Percentiles rank a stretch among this genome's conserved stretches.
Evolutionary conservation across 2,888 invertebrate species (phyloP).

Genomic region (Linyphia triangularis): DNA sequence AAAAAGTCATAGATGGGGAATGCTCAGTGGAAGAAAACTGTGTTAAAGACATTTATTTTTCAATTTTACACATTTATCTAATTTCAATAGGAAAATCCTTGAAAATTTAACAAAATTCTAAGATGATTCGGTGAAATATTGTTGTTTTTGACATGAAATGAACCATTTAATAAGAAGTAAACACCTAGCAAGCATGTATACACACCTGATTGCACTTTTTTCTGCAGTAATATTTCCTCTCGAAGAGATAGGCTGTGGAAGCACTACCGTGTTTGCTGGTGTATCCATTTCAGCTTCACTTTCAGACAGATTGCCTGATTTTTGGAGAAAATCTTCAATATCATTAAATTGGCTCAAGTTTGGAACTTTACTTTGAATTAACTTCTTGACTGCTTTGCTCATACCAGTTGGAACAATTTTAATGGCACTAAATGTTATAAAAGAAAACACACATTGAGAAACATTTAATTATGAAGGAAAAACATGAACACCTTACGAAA

Average conservation of each 20-base stretch:
- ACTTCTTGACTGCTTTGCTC: constrained; percentile 93
- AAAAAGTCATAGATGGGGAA: too few relatives aligned
- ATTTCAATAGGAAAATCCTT: too few relatives aligned
- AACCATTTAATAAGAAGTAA: too few relatives aligned
- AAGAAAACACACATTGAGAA: too few relatives aligned
- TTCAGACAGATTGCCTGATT: constrained; percentile 84
- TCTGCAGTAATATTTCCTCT: constrained; percentile 80
- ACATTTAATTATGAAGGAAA: too few relatives aligned
- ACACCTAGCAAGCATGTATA: too few relatives aligned
- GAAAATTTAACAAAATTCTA: too few relatives aligned
- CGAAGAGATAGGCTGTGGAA: constrained; percentile 85
- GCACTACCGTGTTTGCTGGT: constrained; percentile 87
- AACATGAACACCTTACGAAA: not conserved
- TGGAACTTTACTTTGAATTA: constrained; percentile 94
- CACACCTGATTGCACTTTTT: constrained; percentile 81
- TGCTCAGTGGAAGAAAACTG: too few relatives aligned
- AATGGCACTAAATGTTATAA: constrained; percentile 87
- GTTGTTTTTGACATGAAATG: too few relatives aligned
- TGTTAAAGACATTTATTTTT: too few relatives aligned
- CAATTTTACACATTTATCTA: too few relatives aligned
- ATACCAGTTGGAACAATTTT: constrained; percentile 94
- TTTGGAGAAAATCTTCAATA: constrained; percentile 91
- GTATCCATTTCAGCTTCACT: constrained; percentile 94
- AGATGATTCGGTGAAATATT: too few relatives aligned
- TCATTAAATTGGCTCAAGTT: constrained; percentile 91